phyloP scores from a whole-genome alignment of 2,113 vertebrate genomes.

The Colaptes auratus region DNA sequence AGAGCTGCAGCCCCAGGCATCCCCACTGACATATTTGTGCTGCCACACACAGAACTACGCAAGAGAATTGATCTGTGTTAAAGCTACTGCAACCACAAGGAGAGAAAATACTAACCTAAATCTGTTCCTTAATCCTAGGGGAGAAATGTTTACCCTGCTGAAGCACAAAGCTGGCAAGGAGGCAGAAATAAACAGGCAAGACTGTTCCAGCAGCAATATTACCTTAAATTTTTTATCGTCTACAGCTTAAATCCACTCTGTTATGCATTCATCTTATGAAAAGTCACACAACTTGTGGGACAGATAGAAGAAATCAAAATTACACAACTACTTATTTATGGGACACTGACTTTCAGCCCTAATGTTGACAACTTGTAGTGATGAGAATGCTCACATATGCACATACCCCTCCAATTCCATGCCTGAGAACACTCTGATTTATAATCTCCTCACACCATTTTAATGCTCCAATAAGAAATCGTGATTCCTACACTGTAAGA shows the following conservation, averaged over 20 bases:
- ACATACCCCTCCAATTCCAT: background rate
- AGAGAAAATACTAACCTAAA: background rate
- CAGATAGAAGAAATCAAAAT: background rate
- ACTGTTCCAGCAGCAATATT: background rate
- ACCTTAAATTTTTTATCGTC: background rate
- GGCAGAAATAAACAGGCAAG: background rate
- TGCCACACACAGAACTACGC: background rate
- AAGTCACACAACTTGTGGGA: fast-evolving
- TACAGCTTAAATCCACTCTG: background rate
- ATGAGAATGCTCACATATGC: background rate
- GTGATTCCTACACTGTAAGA: fast-evolving
- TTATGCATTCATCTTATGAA: background rate
- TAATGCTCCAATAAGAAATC: background rate
- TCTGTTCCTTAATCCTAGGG: background rate
- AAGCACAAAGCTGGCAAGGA: background rate
- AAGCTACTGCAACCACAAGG: background rate
- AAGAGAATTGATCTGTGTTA: background rate
- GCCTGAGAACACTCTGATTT: background rate
- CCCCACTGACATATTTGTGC: background rate
- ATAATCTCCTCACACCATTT: background rate
- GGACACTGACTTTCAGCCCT: background rate
- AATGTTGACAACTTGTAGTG: background rate
- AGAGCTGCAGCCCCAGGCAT: background rate
- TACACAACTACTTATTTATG: background rate
- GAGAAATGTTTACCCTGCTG: background rate